Evolutionary conservation across 1,140 invertebrate species (phyloP).

Genomic region (Penaeus chinensis): DNA sequence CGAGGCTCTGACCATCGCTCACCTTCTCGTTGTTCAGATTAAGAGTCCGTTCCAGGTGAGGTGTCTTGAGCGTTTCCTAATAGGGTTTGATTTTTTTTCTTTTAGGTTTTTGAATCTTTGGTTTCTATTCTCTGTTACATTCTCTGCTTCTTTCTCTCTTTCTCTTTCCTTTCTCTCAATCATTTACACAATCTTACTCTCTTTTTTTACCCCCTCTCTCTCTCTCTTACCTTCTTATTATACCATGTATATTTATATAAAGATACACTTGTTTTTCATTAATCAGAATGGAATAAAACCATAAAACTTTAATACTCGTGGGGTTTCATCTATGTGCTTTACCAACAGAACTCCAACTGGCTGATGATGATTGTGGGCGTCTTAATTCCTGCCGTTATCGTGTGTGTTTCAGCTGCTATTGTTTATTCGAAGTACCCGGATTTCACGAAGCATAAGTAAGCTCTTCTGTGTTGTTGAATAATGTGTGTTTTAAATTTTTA

Average conservation of each 20-base stretch:
- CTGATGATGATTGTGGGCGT: slow-evolving; percentile 48
- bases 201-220: no score
- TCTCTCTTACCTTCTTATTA: no score
- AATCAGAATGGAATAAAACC: not conserved
- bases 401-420: slow-evolving; percentile 42
- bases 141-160: no score
- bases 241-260: not conserved
- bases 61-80: no score
- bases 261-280: not conserved
- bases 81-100: no score
- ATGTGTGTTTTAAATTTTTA: not conserved
- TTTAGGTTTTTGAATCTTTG: no score
- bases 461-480: not conserved
- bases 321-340: not conserved
- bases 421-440: slow-evolving; percentile 44
- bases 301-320: not conserved
- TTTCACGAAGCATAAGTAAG: slow-evolving; percentile 44
- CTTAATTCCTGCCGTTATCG: slow-evolving; percentile 31
- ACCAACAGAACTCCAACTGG: slow-evolving; percentile 59
- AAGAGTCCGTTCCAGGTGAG: slow-evolving; percentile 61
- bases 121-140: no score
- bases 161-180: no score
- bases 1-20: slow-evolving; percentile 58
- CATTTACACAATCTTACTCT: no score
- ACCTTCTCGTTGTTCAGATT: slow-evolving; percentile 54